These are phyloP conservation scores for Euplexia lucipara DNA, from an alignment of 2,888 invertebrate genomes.

Conservation along the genomic window DNA sequence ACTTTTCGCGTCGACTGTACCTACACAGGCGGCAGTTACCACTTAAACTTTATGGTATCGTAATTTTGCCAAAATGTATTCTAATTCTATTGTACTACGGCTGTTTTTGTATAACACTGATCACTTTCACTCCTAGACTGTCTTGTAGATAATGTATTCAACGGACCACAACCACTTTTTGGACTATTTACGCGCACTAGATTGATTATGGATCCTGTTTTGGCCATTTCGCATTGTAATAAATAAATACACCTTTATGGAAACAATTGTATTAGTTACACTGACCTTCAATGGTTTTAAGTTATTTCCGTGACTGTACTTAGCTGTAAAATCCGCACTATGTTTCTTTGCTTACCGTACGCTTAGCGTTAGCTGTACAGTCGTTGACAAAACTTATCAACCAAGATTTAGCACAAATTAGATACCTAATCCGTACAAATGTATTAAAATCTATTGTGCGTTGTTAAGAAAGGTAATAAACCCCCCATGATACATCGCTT, in stretches of 20 bases:
- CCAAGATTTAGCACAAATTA: constrained; percentile 37
- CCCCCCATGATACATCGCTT: constrained; percentile 47
- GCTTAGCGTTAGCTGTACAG: constrained; percentile 40
- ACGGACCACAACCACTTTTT: constrained; percentile 61
- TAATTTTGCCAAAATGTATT: constrained; percentile 59
- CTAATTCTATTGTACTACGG: constrained; percentile 51
- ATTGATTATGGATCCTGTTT: constrained; percentile 65
- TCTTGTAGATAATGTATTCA: constrained; percentile 66
- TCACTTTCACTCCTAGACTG: constrained; percentile 64
- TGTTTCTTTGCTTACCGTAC: constrained; percentile 19
- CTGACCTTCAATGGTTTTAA: constrained; percentile 42
- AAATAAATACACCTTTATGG: constrained; percentile 37
- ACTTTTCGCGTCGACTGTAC: constrained; percentile 60
- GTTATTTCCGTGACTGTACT: constrained; percentile 18
- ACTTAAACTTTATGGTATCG: constrained; percentile 59
- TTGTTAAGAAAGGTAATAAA: constrained; percentile 58
- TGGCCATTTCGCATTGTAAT: constrained; percentile 48
- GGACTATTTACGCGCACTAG: constrained; percentile 62
- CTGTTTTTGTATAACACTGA: constrained; percentile 55
- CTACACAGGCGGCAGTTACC: constrained; percentile 64
- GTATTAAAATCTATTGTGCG: constrained; percentile 36
- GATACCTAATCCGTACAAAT: constrained; percentile 23
- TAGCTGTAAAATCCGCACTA: constrained; percentile 14
- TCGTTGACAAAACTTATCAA: constrained; percentile 32
- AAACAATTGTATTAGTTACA: constrained; percentile 41